Evolutionary conservation across 2,113 vertebrate genomes (phyloP).

Genomic region (Saimiri boliviensis): DNA sequence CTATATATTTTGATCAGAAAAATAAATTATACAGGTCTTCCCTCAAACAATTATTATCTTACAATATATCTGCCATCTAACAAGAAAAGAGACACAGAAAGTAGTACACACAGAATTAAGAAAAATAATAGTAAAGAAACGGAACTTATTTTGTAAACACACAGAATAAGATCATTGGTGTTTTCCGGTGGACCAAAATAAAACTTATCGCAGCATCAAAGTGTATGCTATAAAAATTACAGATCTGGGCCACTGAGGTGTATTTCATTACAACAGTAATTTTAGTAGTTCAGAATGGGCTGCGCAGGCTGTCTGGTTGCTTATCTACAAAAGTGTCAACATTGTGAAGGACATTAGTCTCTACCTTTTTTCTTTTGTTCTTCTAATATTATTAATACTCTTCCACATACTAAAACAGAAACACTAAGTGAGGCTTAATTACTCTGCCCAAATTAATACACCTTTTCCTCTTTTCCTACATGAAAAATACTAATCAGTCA

Average conservation of each 20-base stretch:
- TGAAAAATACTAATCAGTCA: constrained; percentile 17
- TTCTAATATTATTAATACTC: background rate
- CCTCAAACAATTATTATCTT: background rate
- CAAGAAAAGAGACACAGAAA: background rate
- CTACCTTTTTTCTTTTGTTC: background rate
- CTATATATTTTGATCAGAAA: background rate
- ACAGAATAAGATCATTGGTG: background rate
- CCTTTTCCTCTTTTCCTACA: background rate
- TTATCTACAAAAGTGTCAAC: background rate
- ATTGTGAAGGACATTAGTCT: background rate
- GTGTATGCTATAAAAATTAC: background rate
- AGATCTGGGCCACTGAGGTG: background rate
- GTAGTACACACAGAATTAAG: background rate
- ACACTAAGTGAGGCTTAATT: constrained; percentile 25
- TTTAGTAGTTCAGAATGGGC: background rate
- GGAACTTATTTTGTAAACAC: background rate
- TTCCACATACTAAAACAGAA: background rate
- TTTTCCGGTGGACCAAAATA: background rate
- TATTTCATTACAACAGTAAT: background rate
- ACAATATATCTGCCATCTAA: background rate
- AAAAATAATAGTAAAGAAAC: background rate
- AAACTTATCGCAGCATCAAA: background rate
- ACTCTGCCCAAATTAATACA: background rate
- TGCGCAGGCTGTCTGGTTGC: background rate
- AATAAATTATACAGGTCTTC: background rate